Conservation (phyloP, 1,140 invertebrate genomes). For the Aphidius gifuensis region DNA sequence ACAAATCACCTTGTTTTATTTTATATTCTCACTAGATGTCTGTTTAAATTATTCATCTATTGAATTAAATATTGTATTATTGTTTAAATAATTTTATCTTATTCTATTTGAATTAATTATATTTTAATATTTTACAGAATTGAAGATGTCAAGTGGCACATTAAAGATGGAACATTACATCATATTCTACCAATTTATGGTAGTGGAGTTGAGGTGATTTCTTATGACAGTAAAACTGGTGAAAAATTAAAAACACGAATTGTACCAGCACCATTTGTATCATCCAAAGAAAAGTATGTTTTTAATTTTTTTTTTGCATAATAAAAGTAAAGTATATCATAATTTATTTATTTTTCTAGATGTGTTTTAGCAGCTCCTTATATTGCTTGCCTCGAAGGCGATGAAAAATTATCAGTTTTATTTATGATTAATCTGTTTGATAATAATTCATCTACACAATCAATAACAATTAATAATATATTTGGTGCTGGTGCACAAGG, state of each 20-base stretch:
- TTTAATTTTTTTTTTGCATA: slow-evolving; percentile 8
- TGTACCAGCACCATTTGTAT: slow-evolving; percentile 64
- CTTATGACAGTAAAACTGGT: slow-evolving; percentile 66
- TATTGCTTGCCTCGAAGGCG: slow-evolving; percentile 61
- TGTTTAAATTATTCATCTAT: slow-evolving; percentile 12
- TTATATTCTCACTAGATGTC: slow-evolving; percentile 11
- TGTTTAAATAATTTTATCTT: slow-evolving; percentile 6
- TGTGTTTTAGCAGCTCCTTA: slow-evolving; percentile 64
- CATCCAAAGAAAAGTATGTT: slow-evolving; percentile 57
- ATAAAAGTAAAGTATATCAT: not conserved
- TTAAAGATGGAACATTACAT: slow-evolving; percentile 62
- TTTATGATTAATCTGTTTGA: slow-evolving; percentile 46
- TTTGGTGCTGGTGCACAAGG: slow-evolving; percentile 47
- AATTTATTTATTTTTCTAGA: slow-evolving; percentile 45
- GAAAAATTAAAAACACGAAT: slow-evolving; percentile 61
- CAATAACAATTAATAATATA: slow-evolving; percentile 46
- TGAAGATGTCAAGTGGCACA: slow-evolving; percentile 60
- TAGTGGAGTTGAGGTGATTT: slow-evolving; percentile 68
- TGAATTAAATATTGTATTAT: not conserved
- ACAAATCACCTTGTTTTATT: not conserved
- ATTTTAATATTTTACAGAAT: slow-evolving; percentile 34
- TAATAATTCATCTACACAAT: slow-evolving; percentile 34
- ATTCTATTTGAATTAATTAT: not conserved
- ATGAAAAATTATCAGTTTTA: slow-evolving; percentile 44
- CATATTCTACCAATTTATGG: slow-evolving; percentile 65